Base-by-base conservation (phyloP, 1,140 invertebrate genomes). In the Sycophila sp. region DNA sequence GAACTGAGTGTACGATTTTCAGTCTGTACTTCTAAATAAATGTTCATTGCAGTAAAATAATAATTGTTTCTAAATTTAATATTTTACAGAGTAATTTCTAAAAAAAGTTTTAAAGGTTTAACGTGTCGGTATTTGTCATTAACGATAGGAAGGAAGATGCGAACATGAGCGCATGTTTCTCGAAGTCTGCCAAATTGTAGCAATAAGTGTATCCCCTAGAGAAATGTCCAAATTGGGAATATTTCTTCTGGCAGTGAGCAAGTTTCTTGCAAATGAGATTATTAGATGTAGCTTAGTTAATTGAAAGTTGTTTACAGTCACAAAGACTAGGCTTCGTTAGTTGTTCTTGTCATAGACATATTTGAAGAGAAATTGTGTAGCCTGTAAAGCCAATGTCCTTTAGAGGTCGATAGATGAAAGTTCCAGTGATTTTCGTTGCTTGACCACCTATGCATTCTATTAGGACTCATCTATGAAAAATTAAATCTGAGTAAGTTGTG, bases 181-280 rank as follows among this genome's bases (percentile, higher is more conserved):
- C n/a, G 19, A 63, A 63, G 30, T 49, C 30, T 4, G 47, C 28
- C 8, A 49, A 19, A 13, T 8, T 15, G 45, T 45, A 63, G 42
- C 42, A 63, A 30, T 63, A 63, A 5, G 60, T 49, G 45, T 63
- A 63, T 26, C 60, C 42, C 15, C 22, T 17, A 4, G n/a, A 6
- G 40, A 32, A 19, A n/a, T 63, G 13, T 2, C 2, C 22, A 15
- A 59, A 59, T 8, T 59, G 34, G 3, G 32, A 17, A 24, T 59
- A 40, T 8, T 38, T 30, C n/a, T 22, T 11, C 1, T 11, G 2
- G 22, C 56, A 59, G 22, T 4, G 10, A n/a, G 32, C 10, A 5
- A 40, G 11, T 13, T 15, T 3, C 17, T 26, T n/a, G 56, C 56
- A 59, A 11, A 59, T 59, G 13, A 40, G 17, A 17, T 24, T 40